Conservation (phyloP, 2,888 invertebrate genomes). For the Gymnosoma rotundatum region DNA sequence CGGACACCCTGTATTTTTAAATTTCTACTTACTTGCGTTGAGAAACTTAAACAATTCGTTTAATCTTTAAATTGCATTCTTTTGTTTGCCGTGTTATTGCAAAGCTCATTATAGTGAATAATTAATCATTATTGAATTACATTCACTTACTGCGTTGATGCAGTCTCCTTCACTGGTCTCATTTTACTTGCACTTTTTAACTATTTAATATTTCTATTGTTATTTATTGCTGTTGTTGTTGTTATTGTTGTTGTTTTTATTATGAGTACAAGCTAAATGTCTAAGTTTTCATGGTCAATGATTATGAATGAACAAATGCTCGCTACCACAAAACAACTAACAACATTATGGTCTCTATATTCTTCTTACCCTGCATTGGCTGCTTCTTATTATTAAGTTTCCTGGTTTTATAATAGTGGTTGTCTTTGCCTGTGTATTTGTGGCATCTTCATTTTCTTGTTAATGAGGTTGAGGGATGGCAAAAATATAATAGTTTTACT, state of each 20-base stretch:
- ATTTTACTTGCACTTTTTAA: constrained; percentile 15
- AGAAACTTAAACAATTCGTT: too few species aligned
- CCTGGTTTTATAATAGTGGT: background rate
- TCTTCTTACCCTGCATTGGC: constrained; percentile 12
- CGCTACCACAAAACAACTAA: constrained; percentile 23
- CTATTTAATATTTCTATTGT: constrained; percentile 24
- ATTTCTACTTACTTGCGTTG: too few species aligned
- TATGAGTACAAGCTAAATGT: constrained; percentile 19
- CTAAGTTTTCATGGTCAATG: constrained; percentile 66
- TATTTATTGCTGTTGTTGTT: background rate
- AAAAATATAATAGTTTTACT: constrained; percentile 54
- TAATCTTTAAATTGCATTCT: too few species aligned
- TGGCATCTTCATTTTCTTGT: constrained; percentile 42
- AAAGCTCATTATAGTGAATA: background rate
- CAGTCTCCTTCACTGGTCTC: background rate
- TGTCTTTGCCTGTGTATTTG: constrained; percentile 22
- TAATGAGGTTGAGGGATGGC: background rate
- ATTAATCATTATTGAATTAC: too few species aligned
- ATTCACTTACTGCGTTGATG: background rate
- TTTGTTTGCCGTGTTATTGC: background rate
- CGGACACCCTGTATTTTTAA: too few species aligned
- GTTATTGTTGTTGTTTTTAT: background rate
- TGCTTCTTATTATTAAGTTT: constrained; percentile 6
- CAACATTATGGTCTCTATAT: constrained; percentile 15
- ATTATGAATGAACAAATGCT: constrained; percentile 45